A percentile compares a stretch with the other conserved stretches of the same genome.
Conservation (phyloP, 2,888 invertebrate species). For the Diarsia rubi region DNA sequence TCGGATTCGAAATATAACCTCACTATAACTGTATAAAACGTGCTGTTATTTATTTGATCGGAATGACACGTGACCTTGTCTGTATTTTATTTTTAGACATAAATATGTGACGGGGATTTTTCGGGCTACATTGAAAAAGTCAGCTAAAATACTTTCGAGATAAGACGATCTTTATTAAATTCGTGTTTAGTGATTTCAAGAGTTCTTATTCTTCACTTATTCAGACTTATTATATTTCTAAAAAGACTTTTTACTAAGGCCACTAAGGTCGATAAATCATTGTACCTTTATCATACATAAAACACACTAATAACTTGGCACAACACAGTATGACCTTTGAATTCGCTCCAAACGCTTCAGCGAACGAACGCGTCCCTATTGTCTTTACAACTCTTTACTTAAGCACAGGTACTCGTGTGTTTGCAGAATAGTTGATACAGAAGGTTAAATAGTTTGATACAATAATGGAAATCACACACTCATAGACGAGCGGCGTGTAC, state of each 20-base stretch:
- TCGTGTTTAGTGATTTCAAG: neutral
- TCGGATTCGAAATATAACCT: slow-evolving; percentile 25
- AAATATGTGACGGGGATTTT: neutral
- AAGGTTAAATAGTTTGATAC: neutral
- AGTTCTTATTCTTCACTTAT: neutral
- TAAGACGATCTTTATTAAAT: neutral
- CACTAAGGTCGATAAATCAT: neutral
- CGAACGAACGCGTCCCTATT: slow-evolving; percentile 35
- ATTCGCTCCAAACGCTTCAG: slow-evolving; percentile 29
- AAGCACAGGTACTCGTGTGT: slow-evolving; percentile 1
- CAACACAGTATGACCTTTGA: slow-evolving; percentile 36
- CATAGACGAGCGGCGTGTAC: neutral
- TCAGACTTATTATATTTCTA: neutral
- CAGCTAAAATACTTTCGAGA: neutral
- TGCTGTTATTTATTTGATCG: neutral
- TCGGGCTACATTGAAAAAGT: neutral
- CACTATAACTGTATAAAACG: slow-evolving; percentile 6
- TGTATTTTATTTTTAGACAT: neutral
- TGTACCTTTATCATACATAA: neutral
- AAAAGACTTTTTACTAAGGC: neutral
- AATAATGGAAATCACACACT: neutral
- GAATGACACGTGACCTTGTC: neutral
- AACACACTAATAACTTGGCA: slow-evolving; percentile 27
- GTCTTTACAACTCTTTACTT: slow-evolving; percentile 40
- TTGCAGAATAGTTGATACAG: neutral